Base-by-base conservation (phyloP, 2,888 invertebrate genomes). In the Cinara cedri region DNA sequence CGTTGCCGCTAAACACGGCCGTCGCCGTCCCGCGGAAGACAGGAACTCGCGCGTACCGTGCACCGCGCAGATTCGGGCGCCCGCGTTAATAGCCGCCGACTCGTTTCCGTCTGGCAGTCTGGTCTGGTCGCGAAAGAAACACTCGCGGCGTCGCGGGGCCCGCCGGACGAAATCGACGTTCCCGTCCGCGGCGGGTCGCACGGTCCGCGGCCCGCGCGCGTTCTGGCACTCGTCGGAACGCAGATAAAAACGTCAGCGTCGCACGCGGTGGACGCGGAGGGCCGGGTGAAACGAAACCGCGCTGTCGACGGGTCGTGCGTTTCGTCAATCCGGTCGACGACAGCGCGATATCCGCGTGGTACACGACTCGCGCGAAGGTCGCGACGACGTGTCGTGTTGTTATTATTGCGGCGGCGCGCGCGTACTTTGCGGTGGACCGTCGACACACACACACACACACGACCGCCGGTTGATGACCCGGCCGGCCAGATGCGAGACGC, bases 141-240 rank as follows among this genome's bases (percentile, higher is more conserved):
- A 34, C 6, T 34, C 34, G 6, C 34, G 3, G 3, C 34, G 34
- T 34, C 6, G 6, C 34, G 34, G 6, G 34, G 34, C 26, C n/a
- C 11, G 26, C 66, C 1, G 24, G 6, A 66, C 8, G 3, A n/a
- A 10, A n/a, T 34, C 1, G 24, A 26, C 24, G 9, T 24, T 57
- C n/a, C n/a, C n/a, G 34, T 10, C 16, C 34, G 13, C 34, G 34
- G 24, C 1, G 16, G 10, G 24, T n/a, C 3, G 51, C n/a, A 16
- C 21, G 46, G 11, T 49, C 26, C 2, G 6, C 13, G 21, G 34
- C n/a, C n/a, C n/a, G n/a, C 19, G 9, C 19, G 21, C 21, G 70
- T 19, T 71, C 70, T 71, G 70, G 70, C 70, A 55, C 54, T 71
- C 19, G 11, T 71, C 70, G 55, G 10, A 55, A 42, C 1, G 16